Conservation (phyloP, 1,140 invertebrate species). For the Drosophila albomicans region DNA sequence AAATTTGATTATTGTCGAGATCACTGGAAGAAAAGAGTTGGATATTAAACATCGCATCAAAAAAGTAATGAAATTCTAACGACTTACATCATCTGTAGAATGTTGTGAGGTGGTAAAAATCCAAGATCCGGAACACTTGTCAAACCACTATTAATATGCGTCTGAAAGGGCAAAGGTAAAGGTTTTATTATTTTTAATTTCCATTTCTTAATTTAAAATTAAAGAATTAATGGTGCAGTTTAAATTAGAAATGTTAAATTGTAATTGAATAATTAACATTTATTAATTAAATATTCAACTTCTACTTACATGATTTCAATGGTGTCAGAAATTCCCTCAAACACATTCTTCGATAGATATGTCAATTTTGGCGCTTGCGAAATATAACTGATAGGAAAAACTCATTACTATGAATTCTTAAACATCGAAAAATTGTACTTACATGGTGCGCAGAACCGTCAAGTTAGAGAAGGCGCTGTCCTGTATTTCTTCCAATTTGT, state of each 20-base stretch:
- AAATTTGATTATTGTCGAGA: slow-evolving; percentile 87
- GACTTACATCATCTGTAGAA: slow-evolving; percentile 87
- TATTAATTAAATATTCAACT: not conserved
- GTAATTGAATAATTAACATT: too few relatives aligned
- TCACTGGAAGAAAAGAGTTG: slow-evolving; percentile 81
- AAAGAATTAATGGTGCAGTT: too few relatives aligned
- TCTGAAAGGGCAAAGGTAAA: slow-evolving; percentile 71
- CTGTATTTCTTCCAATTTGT: slow-evolving; percentile 85
- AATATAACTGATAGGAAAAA: slow-evolving; percentile 85
- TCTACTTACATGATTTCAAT: slow-evolving; percentile 86
- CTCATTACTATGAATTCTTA: not conserved
- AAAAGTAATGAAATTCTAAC: too few relatives aligned
- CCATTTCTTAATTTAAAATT: not conserved
- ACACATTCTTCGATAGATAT: slow-evolving; percentile 85
- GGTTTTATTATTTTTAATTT: not conserved
- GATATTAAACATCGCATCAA: not conserved
- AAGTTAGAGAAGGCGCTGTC: slow-evolving; percentile 85
- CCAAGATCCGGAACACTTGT: slow-evolving; percentile 85
- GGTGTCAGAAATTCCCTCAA: slow-evolving; percentile 84
- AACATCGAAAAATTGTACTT: slow-evolving; percentile 59
- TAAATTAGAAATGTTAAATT: too few relatives aligned
- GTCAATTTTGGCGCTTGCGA: slow-evolving; percentile 85
- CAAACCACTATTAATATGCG: slow-evolving; percentile 87
- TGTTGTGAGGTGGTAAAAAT: slow-evolving; percentile 84
- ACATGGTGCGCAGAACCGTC: slow-evolving; percentile 85